Percentiles rank a stretch among this genome's conserved stretches.
These are phyloP conservation scores for Cyanistes caeruleus DNA, from an alignment of 2,113 vertebrate species.

Conservation along the genomic window DNA sequence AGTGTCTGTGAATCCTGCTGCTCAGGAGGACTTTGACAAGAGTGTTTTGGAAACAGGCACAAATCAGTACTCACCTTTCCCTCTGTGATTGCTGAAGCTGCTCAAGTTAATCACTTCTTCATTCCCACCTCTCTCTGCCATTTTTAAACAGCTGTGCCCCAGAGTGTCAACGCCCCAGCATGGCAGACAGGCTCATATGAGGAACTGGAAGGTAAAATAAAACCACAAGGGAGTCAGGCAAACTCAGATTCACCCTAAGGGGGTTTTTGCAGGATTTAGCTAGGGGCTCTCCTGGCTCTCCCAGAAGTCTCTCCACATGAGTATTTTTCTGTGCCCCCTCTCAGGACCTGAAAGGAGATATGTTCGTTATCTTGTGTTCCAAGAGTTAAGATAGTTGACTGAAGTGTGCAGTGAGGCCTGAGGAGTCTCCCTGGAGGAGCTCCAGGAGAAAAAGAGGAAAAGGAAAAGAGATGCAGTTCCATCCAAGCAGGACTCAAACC, in stretches of 20 bases:
- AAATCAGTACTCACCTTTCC: conserved; percentile 77
- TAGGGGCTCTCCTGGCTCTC: neutral
- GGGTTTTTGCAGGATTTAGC: neutral
- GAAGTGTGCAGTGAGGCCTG: neutral
- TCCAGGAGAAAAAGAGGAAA: neutral
- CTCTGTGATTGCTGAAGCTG: conserved; percentile 85
- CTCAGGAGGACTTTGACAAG: neutral
- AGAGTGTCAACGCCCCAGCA: conserved; percentile 51
- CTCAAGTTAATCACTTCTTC: conserved; percentile 88
- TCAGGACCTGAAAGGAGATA: neutral
- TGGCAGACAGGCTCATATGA: conserved; percentile 26
- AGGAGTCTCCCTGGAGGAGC: neutral
- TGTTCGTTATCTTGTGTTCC: neutral
- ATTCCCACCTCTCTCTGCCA: conserved; percentile 86
- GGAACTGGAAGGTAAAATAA: conserved; percentile 34
- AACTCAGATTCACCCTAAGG: neutral
- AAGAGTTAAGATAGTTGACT: rapidly evolving
- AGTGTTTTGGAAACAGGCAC: neutral
- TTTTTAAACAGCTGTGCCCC: conserved; percentile 68
- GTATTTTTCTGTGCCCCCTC: neutral
- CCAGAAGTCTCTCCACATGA: neutral
- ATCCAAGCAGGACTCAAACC: neutral
- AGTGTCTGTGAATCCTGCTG: neutral
- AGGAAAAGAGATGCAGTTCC: neutral
- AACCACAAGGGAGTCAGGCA: neutral